Evolutionary conservation across 2,113 vertebrate genomes (phyloP).

Genomic region (Chaetodon auriga): DNA sequence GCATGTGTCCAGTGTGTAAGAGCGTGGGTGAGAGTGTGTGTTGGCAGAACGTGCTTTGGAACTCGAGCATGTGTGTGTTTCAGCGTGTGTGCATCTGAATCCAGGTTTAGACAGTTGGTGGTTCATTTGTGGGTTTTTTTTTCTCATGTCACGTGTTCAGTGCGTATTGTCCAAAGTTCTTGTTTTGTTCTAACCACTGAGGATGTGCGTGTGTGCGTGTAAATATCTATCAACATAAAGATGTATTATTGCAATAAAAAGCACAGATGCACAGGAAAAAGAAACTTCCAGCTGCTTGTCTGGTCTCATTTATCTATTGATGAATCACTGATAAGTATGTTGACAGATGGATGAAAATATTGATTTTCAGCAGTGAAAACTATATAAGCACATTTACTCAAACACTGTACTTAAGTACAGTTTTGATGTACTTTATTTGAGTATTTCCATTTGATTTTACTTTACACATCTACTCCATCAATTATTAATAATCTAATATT

Average conservation of each 20-base stretch:
- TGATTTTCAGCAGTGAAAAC: neutral
- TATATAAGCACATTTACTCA: neutral
- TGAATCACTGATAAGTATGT: too few relatives aligned
- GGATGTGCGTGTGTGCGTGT: slow-evolving; percentile 36
- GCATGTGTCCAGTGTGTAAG: slow-evolving; percentile 36
- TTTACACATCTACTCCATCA: too few relatives aligned
- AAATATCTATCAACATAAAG: slow-evolving; percentile 69
- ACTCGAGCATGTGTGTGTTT: slow-evolving; percentile 22
- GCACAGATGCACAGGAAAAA: slow-evolving; percentile 70
- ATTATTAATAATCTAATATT: too few relatives aligned
- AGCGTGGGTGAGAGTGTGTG: slow-evolving; percentile 15
- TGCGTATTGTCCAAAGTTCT: slow-evolving; percentile 66
- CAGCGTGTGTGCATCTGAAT: slow-evolving; percentile 21
- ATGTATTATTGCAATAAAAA: slow-evolving; percentile 84
- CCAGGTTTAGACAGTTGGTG: slow-evolving; percentile 27
- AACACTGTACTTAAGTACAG: neutral
- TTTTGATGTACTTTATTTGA: neutral
- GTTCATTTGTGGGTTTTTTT: slow-evolving; percentile 49
- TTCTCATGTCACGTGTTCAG: slow-evolving; percentile 58
- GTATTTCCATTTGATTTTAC: too few relatives aligned
- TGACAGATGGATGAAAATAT: too few relatives aligned
- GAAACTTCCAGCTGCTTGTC: neutral
- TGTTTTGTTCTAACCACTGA: slow-evolving; percentile 66
- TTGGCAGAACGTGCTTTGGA: slow-evolving; percentile 3
- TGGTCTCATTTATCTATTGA: slow-evolving; percentile 6